phyloP scores from a whole-genome alignment of 2,113 vertebrate genomes.

The Polypterus senegalus region DNA sequence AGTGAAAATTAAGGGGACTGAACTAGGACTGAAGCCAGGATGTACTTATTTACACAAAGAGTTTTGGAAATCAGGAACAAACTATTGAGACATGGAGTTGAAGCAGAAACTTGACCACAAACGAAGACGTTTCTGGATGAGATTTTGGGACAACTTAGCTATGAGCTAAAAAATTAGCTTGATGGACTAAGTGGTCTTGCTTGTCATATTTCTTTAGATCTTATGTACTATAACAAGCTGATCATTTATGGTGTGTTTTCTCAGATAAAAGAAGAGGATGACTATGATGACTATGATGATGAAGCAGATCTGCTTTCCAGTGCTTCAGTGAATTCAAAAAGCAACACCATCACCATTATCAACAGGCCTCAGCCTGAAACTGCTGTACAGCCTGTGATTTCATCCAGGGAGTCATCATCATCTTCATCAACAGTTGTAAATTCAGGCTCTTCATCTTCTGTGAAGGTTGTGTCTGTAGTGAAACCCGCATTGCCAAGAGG shows the following conservation, averaged over 20 bases:
- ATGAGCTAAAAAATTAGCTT: too few species aligned
- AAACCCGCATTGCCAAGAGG: slow-evolving; percentile 29
- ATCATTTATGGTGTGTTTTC: not conserved
- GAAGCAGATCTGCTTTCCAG: slow-evolving; percentile 14
- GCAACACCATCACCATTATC: slow-evolving; percentile 23
- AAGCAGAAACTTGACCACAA: too few species aligned
- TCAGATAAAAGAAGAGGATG: slow-evolving; percentile 31
- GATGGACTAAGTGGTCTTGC: too few species aligned
- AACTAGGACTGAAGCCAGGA: too few species aligned
- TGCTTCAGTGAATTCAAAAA: slow-evolving; percentile 20
- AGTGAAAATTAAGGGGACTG: too few species aligned
- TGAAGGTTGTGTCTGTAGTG: slow-evolving; percentile 18
- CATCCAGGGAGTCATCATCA: slow-evolving; percentile 20
- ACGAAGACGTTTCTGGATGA: too few species aligned
- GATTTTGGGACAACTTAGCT: too few species aligned
- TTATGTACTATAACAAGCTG: too few species aligned
- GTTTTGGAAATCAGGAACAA: too few species aligned
- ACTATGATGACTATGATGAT: slow-evolving; percentile 39
- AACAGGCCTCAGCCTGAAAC: slow-evolving; percentile 23
- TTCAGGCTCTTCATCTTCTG: slow-evolving; percentile 27
- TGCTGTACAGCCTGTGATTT: slow-evolving; percentile 11
- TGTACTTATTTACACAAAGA: too few species aligned
- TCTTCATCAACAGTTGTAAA: slow-evolving; percentile 25
- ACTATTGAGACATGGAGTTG: too few species aligned
- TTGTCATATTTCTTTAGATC: too few species aligned